Percentiles rank a stretch among this genome's conserved stretches.
Conservation (phyloP, 2,888 invertebrate genomes). For the Conus canariensis region DNA sequence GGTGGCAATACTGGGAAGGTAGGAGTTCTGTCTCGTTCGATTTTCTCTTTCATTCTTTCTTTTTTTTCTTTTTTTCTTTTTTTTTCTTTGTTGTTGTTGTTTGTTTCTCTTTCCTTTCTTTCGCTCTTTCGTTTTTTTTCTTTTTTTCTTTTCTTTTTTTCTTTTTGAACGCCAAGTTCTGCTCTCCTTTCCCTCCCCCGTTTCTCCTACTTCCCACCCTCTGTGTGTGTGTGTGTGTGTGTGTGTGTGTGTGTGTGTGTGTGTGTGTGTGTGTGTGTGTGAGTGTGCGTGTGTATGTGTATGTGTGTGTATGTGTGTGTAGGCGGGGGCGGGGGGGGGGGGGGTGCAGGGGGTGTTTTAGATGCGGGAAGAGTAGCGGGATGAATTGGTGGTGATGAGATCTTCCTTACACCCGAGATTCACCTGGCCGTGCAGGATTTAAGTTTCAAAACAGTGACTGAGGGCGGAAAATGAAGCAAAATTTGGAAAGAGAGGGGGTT, state of each 20-base stretch:
- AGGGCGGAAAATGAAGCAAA: too few species aligned
- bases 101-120: neutral
- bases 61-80: neutral
- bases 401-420: too few species aligned
- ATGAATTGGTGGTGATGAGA: too few species aligned
- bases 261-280: neutral
- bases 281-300: neutral
- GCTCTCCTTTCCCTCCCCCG: too few species aligned
- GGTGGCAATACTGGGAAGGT: neutral
- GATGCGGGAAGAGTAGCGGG: too few species aligned
- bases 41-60: neutral
- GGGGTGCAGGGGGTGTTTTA: too few species aligned
- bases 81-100: neutral
- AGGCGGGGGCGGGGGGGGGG: neutral
- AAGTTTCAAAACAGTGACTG: too few species aligned
- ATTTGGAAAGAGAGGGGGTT: too few species aligned
- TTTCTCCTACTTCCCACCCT: too few species aligned
- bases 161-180: too few species aligned
- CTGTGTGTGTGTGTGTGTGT: neutral
- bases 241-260: neutral
- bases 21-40: neutral
- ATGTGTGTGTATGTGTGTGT: slow-evolving; percentile 2
- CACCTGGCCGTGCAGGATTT: too few species aligned
- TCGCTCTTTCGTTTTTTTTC: neutral
- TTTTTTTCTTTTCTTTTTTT: neutral